These are phyloP conservation scores for Gulo gulo DNA, from an alignment of 2,113 vertebrate species.

Conservation along the genomic window DNA sequence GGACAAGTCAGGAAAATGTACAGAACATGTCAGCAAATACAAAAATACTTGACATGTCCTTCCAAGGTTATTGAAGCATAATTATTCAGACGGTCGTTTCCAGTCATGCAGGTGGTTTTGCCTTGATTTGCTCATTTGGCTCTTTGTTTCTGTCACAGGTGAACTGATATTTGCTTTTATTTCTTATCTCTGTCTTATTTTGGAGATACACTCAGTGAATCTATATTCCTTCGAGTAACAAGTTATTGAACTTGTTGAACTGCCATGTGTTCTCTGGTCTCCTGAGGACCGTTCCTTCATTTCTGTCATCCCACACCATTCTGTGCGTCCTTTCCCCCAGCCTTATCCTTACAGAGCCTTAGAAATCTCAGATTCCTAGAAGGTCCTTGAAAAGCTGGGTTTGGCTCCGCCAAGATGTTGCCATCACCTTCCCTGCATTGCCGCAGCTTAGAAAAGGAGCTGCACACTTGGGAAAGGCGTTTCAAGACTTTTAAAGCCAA, in stretches of 20 bases:
- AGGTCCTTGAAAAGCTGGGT: not conserved
- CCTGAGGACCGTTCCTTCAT: not conserved
- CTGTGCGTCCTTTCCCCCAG: too few relatives aligned
- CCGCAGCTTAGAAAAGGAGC: rapidly evolving
- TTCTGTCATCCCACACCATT: not conserved
- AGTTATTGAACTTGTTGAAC: not conserved
- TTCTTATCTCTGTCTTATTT: not conserved
- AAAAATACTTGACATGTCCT: not conserved
- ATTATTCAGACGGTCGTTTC: not conserved
- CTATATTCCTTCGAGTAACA: not conserved
- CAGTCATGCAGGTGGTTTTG: not conserved
- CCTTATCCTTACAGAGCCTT: rapidly evolving
- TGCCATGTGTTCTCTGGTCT: not conserved
- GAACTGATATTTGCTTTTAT: not conserved
- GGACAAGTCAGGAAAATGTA: too few relatives aligned
- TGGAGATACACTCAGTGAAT: not conserved
- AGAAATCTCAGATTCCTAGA: not conserved
- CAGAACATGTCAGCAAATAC: not conserved
- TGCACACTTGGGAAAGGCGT: rapidly evolving
- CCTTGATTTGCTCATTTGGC: not conserved
- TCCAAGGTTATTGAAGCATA: not conserved
- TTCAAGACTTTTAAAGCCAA: not conserved
- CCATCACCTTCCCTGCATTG: not conserved
- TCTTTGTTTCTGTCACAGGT: not conserved
- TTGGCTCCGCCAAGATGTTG: not conserved